These are phyloP conservation scores for Nasonovia ribisnigri DNA, from an alignment of 2,888 invertebrate species.

Conservation along the genomic window DNA sequence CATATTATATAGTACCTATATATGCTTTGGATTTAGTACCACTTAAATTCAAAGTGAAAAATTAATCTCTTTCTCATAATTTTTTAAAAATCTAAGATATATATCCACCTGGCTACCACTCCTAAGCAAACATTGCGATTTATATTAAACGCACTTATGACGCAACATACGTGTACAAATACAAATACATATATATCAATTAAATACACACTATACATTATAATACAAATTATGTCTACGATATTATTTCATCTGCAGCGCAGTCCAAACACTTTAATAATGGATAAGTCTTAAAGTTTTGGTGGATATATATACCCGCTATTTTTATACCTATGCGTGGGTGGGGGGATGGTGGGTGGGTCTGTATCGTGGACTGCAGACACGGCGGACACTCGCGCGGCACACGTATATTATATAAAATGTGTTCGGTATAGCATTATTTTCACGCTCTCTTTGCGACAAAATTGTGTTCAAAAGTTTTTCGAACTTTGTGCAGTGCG, in stretches of 20 bases:
- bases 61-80: not conserved
- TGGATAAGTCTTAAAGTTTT: not conserved
- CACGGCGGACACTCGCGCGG: not conserved
- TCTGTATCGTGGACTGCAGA: not conserved
- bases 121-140: not conserved
- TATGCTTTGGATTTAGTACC: not conserved
- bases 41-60: not conserved
- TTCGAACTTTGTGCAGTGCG: constrained; percentile 15
- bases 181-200: no score
- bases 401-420: not conserved
- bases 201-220: no score
- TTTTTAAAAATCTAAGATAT: not conserved
- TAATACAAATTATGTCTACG: not conserved
- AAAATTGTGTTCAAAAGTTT: constrained; percentile 36
- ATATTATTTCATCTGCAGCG: not conserved
- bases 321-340: no score
- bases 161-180: no score
- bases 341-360: not conserved
- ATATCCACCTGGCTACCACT: not conserved
- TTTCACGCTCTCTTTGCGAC: not conserved
- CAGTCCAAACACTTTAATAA: not conserved
- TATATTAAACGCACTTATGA: not conserved
- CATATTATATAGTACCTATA: no score
- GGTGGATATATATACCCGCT: not conserved
- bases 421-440: not conserved